phyloP scores from a whole-genome alignment of 2,113 vertebrate species.

The Pomatorhinus ruficollis region DNA sequence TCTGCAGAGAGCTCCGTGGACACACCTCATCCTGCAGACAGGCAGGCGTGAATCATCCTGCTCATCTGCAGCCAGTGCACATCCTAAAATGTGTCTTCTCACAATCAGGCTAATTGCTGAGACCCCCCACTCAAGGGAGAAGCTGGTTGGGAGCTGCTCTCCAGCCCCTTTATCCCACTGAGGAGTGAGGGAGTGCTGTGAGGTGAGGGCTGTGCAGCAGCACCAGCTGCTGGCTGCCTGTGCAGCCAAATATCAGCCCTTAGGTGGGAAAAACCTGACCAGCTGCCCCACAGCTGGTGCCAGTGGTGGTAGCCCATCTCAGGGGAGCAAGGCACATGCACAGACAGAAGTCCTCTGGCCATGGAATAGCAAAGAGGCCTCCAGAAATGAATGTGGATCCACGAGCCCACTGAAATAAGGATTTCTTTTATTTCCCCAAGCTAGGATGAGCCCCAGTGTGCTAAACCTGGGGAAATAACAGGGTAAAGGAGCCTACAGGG shows the following conservation, averaged over 20 bases:
- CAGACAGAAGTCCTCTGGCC: neutral
- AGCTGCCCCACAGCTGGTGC: neutral
- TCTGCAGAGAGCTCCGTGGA: neutral
- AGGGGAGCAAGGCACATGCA: accelerated
- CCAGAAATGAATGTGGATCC: neutral
- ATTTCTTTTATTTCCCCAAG: neutral
- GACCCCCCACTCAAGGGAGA: neutral
- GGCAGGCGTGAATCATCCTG: conserved; percentile 6
- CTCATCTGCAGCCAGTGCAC: neutral
- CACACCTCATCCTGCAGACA: conserved; percentile 10
- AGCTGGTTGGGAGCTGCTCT: neutral
- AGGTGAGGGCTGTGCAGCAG: neutral
- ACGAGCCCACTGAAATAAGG: neutral
- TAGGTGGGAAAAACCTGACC: neutral
- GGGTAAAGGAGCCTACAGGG: neutral
- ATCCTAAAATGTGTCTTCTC: neutral
- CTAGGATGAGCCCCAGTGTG: neutral
- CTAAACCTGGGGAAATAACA: neutral
- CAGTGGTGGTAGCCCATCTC: neutral
- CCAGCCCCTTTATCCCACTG: neutral
- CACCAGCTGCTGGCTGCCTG: accelerated
- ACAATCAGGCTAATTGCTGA: neutral
- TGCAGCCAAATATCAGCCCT: neutral
- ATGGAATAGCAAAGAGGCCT: neutral
- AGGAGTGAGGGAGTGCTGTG: neutral